phyloP scores from a whole-genome alignment of 2,888 invertebrate genomes.

The Pseudanteris insignis region DNA sequence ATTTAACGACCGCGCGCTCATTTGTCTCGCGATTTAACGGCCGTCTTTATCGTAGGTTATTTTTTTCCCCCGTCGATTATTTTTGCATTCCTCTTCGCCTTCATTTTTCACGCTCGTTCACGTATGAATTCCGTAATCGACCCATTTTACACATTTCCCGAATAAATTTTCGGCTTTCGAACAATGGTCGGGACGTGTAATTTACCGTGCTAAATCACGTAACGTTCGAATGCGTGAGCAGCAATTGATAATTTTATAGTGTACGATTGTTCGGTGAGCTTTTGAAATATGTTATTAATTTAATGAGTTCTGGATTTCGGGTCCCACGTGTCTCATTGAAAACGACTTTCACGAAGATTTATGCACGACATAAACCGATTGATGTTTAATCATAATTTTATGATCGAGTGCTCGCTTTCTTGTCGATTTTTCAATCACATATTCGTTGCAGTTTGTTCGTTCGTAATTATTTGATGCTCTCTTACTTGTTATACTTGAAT shows the following conservation, averaged over 20 bases:
- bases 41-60: slow-evolving; percentile 28
- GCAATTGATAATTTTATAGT: slow-evolving; percentile 5
- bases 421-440: too few relatives aligned
- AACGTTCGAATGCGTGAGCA: slow-evolving; percentile 4
- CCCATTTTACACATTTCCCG: neutral
- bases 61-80: neutral
- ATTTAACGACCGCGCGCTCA: slow-evolving; percentile 41
- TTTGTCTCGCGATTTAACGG: slow-evolving; percentile 41
- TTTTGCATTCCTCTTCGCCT: too few relatives aligned
- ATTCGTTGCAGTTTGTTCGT: too few relatives aligned
- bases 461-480: too few relatives aligned
- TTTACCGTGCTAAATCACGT: slow-evolving; percentile 4
- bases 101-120: neutral
- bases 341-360: slow-evolving; percentile 1
- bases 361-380: too few relatives aligned
- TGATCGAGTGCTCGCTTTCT: too few relatives aligned
- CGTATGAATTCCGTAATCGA: slow-evolving; percentile 14
- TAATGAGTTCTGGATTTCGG: slow-evolving; percentile 5
- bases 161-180: slow-evolving; percentile 11
- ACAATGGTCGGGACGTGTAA: neutral
- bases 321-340: slow-evolving; percentile 1
- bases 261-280: slow-evolving; percentile 2
- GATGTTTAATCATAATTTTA: too few relatives aligned
- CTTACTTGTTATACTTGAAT: too few relatives aligned
- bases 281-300: slow-evolving; percentile 9